A percentile compares a stretch with the other conserved stretches of the same genome.
Conservation (phyloP, 2,888 invertebrate genomes). For the Brachypalpus laphriformis region DNA sequence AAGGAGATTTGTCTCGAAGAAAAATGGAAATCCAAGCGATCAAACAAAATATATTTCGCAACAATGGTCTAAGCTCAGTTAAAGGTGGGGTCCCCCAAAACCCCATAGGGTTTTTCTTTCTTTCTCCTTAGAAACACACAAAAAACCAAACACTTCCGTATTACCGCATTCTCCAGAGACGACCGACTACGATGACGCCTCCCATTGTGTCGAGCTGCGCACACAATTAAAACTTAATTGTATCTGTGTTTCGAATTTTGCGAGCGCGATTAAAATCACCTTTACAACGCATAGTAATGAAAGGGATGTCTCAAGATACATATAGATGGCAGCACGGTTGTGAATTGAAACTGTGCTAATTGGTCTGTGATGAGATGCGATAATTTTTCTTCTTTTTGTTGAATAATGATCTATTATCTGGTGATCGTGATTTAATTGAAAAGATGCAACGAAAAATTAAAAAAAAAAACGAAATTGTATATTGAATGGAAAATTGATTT, state of each 20-base stretch:
- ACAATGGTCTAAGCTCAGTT: conserved; percentile 28
- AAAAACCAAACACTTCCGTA: conserved; percentile 51
- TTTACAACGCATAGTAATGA: not conserved
- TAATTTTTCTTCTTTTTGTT: not conserved
- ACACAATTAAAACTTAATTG: conserved; percentile 66
- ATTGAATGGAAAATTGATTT: not conserved
- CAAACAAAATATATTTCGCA: conserved; percentile 44
- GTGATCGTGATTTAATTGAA: conserved; percentile 53
- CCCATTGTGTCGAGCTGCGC: conserved; percentile 45
- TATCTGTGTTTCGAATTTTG: conserved; percentile 41
- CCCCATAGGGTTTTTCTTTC: not conserved
- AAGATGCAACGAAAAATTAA: not conserved
- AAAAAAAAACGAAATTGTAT: no score
- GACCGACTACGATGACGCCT: not conserved
- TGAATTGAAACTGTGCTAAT: conserved; percentile 51
- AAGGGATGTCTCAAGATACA: not conserved
- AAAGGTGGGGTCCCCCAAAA: not conserved
- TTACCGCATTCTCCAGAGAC: conserved; percentile 46
- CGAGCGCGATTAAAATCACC: conserved; percentile 39
- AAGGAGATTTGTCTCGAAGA: conserved; percentile 48
- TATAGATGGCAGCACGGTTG: conserved; percentile 44
- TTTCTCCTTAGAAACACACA: conserved; percentile 20
- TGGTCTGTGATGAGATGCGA: conserved; percentile 28
- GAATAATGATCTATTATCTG: conserved; percentile 50
- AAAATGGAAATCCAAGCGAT: conserved; percentile 28